Percentiles rank a stretch among this genome's conserved stretches.
Evolutionary conservation across 2,888 invertebrate species (phyloP).

Genomic region (Pyrochroa serraticornis): DNA sequence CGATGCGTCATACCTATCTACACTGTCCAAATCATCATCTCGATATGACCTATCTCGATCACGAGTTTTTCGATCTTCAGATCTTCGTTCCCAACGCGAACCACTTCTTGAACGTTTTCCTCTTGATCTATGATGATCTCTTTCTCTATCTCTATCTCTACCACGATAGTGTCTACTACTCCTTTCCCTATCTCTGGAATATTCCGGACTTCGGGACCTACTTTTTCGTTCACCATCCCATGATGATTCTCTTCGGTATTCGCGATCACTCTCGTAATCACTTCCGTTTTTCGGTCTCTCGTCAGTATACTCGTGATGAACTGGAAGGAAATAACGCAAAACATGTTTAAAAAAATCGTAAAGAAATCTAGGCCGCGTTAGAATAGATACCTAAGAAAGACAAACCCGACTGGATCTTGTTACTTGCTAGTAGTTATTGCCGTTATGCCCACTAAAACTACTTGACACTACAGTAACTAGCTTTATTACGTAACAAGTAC

Average conservation of each 20-base stretch:
- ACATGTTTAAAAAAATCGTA: background rate
- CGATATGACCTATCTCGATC: slow-evolving; percentile 55
- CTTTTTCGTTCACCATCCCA: slow-evolving; percentile 43
- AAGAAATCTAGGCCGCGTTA: too few relatives aligned
- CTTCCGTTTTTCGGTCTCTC: slow-evolving; percentile 47
- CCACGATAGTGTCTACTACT: slow-evolving; percentile 47
- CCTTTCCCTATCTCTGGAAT: slow-evolving; percentile 45
- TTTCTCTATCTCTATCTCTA: slow-evolving; percentile 48
- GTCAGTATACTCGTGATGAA: slow-evolving; percentile 45
- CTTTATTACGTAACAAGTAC: too few relatives aligned
- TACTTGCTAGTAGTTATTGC: too few relatives aligned
- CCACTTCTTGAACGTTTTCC: slow-evolving; percentile 50
- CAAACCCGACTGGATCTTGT: too few relatives aligned
- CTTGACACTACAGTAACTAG: too few relatives aligned
- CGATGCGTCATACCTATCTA: slow-evolving; percentile 52
- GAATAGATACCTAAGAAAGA: too few relatives aligned
- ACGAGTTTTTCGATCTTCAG: slow-evolving; percentile 50
- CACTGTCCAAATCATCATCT: slow-evolving; percentile 56
- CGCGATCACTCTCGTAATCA: slow-evolving; percentile 55
- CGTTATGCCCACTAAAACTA: too few relatives aligned
- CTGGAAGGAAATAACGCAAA: slow-evolving; percentile 35
- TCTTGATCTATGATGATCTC: slow-evolving; percentile 47
- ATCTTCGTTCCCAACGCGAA: slow-evolving; percentile 55
- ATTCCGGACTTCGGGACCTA: slow-evolving; percentile 50
- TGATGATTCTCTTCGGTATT: slow-evolving; percentile 43